Conservation (phyloP, 2,797 vertebrate species). For the Melanotaenia nigrans region DNA sequence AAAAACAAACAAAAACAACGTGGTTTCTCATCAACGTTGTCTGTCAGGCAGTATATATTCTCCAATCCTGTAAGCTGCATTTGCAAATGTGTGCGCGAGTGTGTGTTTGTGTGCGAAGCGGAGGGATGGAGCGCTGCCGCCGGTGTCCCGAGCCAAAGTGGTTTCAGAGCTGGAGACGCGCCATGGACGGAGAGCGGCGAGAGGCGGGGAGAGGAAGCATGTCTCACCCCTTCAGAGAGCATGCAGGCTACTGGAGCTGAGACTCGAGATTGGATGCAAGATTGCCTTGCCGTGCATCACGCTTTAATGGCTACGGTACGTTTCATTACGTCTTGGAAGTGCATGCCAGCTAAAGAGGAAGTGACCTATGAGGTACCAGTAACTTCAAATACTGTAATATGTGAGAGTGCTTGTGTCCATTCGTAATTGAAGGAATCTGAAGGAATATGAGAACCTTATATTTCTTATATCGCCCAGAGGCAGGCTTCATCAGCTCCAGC, state of each 20-base stretch:
- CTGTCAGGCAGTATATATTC: slow-evolving; percentile 19
- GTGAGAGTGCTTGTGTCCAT: background rate
- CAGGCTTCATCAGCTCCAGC: slow-evolving; percentile 44
- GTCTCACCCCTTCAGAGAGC: slow-evolving; percentile 41
- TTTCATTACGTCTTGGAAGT: slow-evolving; percentile 45
- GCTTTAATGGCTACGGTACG: slow-evolving; percentile 40
- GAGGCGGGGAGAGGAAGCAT: slow-evolving; percentile 46
- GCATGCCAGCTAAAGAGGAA: slow-evolving; percentile 27
- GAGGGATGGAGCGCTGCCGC: slow-evolving; percentile 27
- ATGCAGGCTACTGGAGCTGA: slow-evolving; percentile 32
- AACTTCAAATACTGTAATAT: background rate
- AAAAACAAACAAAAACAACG: background rate
- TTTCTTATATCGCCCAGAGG: slow-evolving; percentile 20
- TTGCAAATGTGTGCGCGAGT: slow-evolving; percentile 13
- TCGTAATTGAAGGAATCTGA: slow-evolving; percentile 18
- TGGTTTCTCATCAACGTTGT: slow-evolving; percentile 58
- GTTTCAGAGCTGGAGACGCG: slow-evolving; percentile 60
- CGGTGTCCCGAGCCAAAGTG: slow-evolving; percentile 43
- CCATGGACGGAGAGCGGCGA: slow-evolving; percentile 48
- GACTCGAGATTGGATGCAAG: slow-evolving; percentile 56
- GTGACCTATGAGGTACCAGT: slow-evolving; percentile 5
- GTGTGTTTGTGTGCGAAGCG: slow-evolving; percentile 5
- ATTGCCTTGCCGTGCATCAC: slow-evolving; percentile 45
- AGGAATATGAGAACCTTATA: slow-evolving; percentile 2
- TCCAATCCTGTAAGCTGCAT: slow-evolving; percentile 36